Conservation (phyloP, 2,113 vertebrate species). For the Spheniscus mendiculus region DNA sequence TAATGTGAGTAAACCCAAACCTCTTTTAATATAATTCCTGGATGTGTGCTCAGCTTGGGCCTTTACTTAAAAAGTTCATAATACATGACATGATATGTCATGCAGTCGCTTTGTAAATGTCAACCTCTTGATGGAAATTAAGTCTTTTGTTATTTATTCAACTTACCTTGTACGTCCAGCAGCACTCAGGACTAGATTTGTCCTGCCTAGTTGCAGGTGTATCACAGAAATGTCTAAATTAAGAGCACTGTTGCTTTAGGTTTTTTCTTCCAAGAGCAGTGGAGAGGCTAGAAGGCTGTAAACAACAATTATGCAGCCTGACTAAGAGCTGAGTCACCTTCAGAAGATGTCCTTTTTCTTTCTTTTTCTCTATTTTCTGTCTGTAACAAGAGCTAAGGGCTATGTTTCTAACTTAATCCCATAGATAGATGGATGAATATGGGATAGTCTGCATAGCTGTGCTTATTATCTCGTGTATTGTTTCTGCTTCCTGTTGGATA, state of each 20-base stretch:
- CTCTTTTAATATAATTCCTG: neutral
- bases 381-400: neutral
- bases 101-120: constrained; percentile 1
- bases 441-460: neutral
- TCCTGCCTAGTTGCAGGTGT: neutral
- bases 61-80: constrained; percentile 21
- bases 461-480: neutral
- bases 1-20: neutral
- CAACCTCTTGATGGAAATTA: constrained; percentile 6
- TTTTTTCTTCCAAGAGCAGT: neutral
- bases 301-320: neutral
- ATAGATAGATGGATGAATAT: neutral
- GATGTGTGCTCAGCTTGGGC: neutral
- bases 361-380: neutral
- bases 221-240: neutral
- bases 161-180: neutral
- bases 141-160: neutral
- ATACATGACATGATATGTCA: neutral
- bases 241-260: neutral
- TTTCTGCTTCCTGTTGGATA: neutral
- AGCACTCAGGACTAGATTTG: neutral
- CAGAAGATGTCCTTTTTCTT: neutral
- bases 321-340: neutral
- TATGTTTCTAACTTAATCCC: neutral
- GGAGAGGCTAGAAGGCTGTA: neutral